A percentile compares a stretch with the other conserved stretches of the same genome.
Conservation (phyloP, 2,113 vertebrate genomes). For the Gavialis gangeticus region DNA sequence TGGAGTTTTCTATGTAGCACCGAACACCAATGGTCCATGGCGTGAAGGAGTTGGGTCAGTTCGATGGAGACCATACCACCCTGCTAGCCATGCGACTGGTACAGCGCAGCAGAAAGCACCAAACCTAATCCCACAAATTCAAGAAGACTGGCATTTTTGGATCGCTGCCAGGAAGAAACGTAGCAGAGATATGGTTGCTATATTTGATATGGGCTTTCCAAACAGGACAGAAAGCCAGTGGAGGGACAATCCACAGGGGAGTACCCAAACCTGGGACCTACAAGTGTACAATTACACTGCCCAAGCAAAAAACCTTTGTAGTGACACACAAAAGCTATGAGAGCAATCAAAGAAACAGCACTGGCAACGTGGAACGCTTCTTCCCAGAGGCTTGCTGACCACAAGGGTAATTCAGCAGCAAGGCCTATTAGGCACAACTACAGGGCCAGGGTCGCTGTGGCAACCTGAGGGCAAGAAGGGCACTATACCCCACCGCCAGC, state of each 20-base stretch:
- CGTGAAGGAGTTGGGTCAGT: neutral
- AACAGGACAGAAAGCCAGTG: neutral
- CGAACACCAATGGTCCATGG: neutral
- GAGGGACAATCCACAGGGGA: neutral
- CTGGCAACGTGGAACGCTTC: neutral
- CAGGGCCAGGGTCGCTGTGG: neutral
- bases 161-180: neutral
- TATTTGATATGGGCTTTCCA: neutral
- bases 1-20: neutral
- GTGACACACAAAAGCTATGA: neutral
- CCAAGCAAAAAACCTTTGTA: neutral
- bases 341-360: neutral
- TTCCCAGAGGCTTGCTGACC: neutral
- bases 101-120: neutral
- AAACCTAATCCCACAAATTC: neutral
- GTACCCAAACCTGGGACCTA: neutral
- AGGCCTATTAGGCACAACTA: neutral
- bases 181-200: neutral
- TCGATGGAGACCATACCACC: neutral
- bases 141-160: neutral
- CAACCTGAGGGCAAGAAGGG: rapidly evolving
- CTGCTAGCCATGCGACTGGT: neutral
- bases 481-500: neutral
- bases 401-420: neutral
- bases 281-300: neutral